phyloP scores from a whole-genome alignment of 1,140 invertebrate genomes.

The Panagrolaimus sp. region DNA sequence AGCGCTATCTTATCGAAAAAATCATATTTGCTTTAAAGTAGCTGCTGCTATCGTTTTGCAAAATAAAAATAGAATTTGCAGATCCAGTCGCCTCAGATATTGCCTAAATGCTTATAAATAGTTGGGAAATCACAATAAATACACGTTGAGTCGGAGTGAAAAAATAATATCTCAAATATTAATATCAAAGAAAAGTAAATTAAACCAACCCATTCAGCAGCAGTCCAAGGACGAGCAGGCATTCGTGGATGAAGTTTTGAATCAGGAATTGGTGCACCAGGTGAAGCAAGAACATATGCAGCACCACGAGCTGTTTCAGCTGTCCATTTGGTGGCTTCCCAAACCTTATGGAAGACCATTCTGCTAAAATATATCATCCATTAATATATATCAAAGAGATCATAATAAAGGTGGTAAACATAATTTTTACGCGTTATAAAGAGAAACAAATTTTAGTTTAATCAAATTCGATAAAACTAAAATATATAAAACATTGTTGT shows the following conservation, averaged over 20 bases:
- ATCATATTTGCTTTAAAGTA: no score
- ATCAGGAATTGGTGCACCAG: slow-evolving; percentile 46
- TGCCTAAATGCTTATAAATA: no score
- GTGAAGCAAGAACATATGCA: slow-evolving; percentile 41
- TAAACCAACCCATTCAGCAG: slow-evolving; percentile 46
- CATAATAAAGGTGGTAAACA: not conserved
- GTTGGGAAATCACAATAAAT: no score
- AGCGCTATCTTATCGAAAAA: no score
- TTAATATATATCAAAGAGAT: not conserved
- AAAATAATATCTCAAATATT: not conserved
- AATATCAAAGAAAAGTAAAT: not conserved
- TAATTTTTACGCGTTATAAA: not conserved
- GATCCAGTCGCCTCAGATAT: no score
- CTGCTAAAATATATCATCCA: not conserved
- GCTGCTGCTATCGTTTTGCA: no score
- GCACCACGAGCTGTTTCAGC: slow-evolving; percentile 48
- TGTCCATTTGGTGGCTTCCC: slow-evolving; percentile 43
- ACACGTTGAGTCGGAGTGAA: no score
- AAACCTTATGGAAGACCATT: slow-evolving; percentile 45
- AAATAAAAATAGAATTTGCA: no score
- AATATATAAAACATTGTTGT: no score
- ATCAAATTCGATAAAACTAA: no score
- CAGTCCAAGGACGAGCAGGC: slow-evolving; percentile 48
- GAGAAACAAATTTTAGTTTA: no score
- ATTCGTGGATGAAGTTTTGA: slow-evolving; percentile 52